A percentile compares a stretch with the other conserved stretches of the same genome.
Conservation (phyloP, 2,797 vertebrate genomes). For the Gobio occitaniae region DNA sequence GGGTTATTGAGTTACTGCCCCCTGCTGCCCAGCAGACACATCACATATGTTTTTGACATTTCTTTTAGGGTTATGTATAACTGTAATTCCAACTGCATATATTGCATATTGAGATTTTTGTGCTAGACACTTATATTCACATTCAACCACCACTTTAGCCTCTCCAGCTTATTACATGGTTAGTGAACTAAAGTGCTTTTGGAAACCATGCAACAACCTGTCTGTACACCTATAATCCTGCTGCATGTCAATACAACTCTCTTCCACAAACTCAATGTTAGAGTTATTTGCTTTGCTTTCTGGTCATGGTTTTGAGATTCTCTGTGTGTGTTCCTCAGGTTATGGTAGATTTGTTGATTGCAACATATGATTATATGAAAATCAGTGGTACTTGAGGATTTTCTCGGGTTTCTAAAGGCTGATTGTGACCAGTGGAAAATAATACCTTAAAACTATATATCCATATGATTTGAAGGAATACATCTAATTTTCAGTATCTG, state of each 20-base stretch:
- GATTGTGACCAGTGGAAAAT: background rate
- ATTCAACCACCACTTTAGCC: background rate
- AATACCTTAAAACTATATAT: background rate
- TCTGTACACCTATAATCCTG: background rate
- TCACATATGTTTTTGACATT: constrained; percentile 32
- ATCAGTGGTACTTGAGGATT: too few relatives aligned
- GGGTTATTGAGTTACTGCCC: constrained; percentile 67
- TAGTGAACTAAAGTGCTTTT: constrained; percentile 22
- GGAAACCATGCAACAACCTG: background rate
- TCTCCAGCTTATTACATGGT: background rate
- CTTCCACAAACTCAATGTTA: background rate
- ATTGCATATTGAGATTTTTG: background rate
- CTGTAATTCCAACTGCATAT: background rate
- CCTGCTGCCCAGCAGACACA: constrained; percentile 64
- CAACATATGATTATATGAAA: background rate
- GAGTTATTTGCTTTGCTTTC: background rate
- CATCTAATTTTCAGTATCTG: background rate
- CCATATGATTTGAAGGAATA: background rate
- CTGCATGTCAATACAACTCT: background rate
- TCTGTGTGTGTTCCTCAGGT: background rate
- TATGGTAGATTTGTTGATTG: background rate
- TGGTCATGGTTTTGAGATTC: background rate
- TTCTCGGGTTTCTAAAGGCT: background rate
- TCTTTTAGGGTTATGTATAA: background rate
- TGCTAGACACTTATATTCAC: background rate